Evolutionary conservation across 2,113 vertebrate genomes (phyloP), one percentile per base, ranked within the genome.

Genomic region (Eulemur rufifrons): DNA sequence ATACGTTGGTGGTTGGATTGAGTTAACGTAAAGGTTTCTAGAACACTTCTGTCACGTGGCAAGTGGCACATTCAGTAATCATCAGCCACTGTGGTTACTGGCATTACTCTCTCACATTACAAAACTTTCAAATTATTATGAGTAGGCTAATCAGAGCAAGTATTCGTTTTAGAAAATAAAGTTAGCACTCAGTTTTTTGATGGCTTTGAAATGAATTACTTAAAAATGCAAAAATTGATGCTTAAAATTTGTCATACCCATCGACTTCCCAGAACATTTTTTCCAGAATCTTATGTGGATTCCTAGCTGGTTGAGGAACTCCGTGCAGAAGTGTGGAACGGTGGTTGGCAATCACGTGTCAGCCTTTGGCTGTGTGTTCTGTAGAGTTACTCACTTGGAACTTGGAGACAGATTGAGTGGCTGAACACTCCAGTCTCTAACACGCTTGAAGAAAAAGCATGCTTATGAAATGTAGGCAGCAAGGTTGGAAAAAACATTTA

Each of bases 201-300:
- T 66, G 39, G n/a, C 27, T 81, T 71, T 74, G 37, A 81, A 63
- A 69, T 80, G 34, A 88, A 54, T 94, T 61, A 74, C 59, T n/a
- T 92, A 77, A 74, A 78, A 71, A 45, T 92, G 39, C 66, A 86
- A 86, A 92, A 86, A 54, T 76, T 25, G 29, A 47, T 5, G 11
- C 13, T 69, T 78, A 10, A 91, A 92, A 54, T 84, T 7, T 34
- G 10, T 23, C 13, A 42, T 88, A n/a, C 52, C 47, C 4, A 1
- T 6, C 8, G 34, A 59, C 27, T n/a, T 34, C 47, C 34, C 50
- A 52, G 78, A 68, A 59, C 34, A 10, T 25, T 85, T 69, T 85
- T 80, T 47, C 50, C 17, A 50, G 73, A 45, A 27, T 45, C 8
- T 45, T 34, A 15, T 42, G 23, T 85, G 39, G 37, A 23, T 59